A percentile compares a stretch with the other conserved stretches of the same genome.
Conservation (phyloP, 2,797 vertebrate species). For the Luscinia luscinia region DNA sequence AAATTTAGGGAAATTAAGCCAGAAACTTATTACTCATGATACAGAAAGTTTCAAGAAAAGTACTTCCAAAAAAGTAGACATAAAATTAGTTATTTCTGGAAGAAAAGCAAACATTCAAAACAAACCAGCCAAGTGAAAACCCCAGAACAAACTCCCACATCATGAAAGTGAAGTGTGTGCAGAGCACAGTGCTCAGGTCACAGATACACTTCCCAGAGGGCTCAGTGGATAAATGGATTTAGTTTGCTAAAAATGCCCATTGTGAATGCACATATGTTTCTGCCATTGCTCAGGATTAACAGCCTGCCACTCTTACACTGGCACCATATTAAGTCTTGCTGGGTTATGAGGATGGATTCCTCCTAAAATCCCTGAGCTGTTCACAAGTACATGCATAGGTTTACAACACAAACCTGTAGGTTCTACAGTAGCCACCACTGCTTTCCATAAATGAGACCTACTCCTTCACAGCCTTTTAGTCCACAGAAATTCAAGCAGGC, state of each 20-base stretch:
- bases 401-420: background rate
- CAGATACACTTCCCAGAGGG: background rate
- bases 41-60: background rate
- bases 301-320: background rate
- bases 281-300: background rate
- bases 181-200: background rate
- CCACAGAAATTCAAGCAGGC: background rate
- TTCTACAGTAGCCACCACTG: background rate
- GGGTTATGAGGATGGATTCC: background rate
- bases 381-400: fast-evolving
- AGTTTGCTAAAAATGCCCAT: background rate
- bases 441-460: background rate
- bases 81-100: background rate
- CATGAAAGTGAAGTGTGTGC: fast-evolving
- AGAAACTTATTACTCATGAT: background rate
- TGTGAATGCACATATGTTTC: background rate
- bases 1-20: background rate
- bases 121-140: background rate
- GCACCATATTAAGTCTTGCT: background rate
- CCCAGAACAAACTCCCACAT: background rate
- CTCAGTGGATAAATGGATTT: background rate
- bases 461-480: background rate
- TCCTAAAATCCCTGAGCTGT: background rate
- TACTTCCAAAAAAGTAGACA: background rate
- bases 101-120: background rate